Percentiles rank a stretch among this genome's conserved stretches.
Evolutionary conservation across 2,113 vertebrate species (phyloP).

Genomic region (Podiceps cristatus): DNA sequence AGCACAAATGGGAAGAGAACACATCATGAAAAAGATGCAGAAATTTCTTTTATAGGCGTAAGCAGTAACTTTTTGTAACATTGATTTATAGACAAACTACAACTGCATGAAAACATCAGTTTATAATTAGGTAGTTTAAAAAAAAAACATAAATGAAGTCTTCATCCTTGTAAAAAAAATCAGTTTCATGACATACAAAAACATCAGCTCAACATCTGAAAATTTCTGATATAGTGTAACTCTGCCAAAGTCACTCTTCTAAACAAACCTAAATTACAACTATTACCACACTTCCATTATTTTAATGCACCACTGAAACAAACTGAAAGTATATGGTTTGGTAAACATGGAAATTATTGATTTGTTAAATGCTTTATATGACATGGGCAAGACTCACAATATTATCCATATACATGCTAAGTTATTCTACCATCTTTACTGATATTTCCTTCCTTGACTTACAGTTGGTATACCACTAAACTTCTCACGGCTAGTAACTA

Average conservation of each 20-base stretch:
- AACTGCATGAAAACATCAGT: neutral
- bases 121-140: neutral
- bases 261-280: neutral
- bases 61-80: neutral
- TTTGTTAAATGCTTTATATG: neutral
- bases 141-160: neutral
- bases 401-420: neutral
- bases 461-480: neutral
- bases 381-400: neutral
- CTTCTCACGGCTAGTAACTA: neutral
- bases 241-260: neutral
- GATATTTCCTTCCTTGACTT: neutral
- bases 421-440: neutral
- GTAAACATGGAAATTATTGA: neutral
- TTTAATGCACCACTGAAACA: neutral
- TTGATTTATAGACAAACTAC: neutral
- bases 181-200: neutral
- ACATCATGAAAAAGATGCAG: neutral
- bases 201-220: neutral
- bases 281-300: neutral
- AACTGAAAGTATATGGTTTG: neutral
- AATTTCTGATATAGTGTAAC: neutral
- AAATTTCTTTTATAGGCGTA: neutral
- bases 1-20: neutral
- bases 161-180: neutral